Evolutionary conservation across 2,113 vertebrate genomes (phyloP).

Genomic region (Trachemys scripta): DNA sequence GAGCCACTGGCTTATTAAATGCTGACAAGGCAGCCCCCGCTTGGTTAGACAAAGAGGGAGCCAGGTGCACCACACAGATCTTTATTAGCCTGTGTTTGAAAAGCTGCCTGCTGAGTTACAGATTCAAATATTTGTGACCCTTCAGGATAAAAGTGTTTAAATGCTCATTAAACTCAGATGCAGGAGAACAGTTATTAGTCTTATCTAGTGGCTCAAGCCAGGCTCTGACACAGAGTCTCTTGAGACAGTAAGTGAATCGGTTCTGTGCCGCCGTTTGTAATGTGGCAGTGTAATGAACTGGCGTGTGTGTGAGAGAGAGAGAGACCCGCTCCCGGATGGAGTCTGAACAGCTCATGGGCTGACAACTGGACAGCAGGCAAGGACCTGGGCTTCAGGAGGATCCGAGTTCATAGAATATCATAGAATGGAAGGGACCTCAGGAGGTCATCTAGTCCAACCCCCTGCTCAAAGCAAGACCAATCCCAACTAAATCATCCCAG

Average conservation of each 20-base stretch:
- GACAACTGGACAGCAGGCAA: neutral
- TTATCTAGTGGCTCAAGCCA: neutral
- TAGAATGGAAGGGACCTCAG: too few species aligned
- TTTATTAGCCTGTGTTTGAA: neutral
- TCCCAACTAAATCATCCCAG: too few species aligned
- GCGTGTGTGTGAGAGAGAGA: too few species aligned
- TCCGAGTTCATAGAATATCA: neutral
- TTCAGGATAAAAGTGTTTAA: neutral
- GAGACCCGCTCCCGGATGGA: neutral
- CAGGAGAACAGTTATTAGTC: neutral
- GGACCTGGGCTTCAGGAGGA: neutral
- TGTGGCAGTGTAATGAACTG: neutral
- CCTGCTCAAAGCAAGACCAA: too few species aligned
- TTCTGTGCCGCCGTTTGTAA: neutral
- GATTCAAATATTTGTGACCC: neutral
- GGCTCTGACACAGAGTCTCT: neutral
- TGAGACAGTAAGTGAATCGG: neutral
- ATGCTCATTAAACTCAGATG: neutral
- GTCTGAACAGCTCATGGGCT: neutral
- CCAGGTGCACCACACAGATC: neutral
- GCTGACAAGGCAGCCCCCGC: neutral
- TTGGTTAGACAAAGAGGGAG: neutral
- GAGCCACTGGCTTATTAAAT: neutral
- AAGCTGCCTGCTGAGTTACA: neutral
- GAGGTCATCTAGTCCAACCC: too few species aligned